A percentile compares a stretch with the other conserved stretches of the same genome.
phyloP scores from a whole-genome alignment of 2,113 vertebrate species.

The Dicaeum eximium region DNA sequence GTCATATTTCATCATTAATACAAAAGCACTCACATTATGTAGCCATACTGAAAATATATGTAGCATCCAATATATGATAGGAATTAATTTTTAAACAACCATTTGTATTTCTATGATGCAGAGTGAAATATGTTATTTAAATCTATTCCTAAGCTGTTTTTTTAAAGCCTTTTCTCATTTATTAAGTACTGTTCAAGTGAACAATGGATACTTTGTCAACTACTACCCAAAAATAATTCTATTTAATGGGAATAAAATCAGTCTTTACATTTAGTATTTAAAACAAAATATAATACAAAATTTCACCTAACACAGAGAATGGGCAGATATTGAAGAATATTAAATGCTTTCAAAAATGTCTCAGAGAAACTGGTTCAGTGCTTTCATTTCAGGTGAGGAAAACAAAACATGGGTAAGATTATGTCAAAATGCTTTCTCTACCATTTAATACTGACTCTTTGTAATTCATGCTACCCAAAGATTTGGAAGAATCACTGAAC shows the following conservation, averaged over 20 bases:
- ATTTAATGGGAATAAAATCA: neutral
- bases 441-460: neutral
- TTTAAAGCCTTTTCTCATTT: neutral
- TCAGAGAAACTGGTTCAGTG: neutral
- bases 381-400: neutral
- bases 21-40: neutral
- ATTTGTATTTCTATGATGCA: neutral
- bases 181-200: neutral
- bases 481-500: neutral
- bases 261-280: neutral
- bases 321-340: neutral
- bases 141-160: neutral
- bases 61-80: neutral
- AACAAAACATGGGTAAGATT: neutral
- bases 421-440: neutral
- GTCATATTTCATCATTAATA: neutral
- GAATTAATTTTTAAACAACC: neutral
- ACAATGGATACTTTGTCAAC: neutral
- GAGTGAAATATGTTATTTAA: neutral
- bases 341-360: neutral
- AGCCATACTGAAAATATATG: neutral
- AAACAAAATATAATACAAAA: neutral
- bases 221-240: neutral
- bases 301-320: neutral
- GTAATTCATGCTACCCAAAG: neutral